Evolutionary conservation across 1,140 invertebrate genomes (phyloP), one percentile per base, ranked within the genome.

Genomic region (Cydia fagiglandana): DNA sequence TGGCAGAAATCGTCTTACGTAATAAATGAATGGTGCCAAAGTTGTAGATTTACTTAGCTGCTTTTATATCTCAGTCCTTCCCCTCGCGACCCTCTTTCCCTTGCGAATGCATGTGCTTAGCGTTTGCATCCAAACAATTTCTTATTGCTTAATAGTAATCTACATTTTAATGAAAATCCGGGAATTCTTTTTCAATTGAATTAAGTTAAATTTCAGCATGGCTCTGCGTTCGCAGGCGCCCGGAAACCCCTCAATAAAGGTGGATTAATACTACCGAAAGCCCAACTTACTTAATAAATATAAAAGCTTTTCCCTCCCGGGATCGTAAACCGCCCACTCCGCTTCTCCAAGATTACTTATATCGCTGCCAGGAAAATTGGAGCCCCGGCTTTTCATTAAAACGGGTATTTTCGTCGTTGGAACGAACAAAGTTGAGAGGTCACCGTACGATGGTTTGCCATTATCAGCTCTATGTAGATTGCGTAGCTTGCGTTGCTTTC

Each of bases 201-300:
- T 70, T 70, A 38, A 45, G 3, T 34, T 34, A 45, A 70, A 70
- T 66, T 70, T 70, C 66, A 20, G 34, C 15, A 76, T 75, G 50
- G 70, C 80, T 76, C 73, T 76, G 50, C 75, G 74, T 15, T 61
- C 20, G 78, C 84, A 84, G 85, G 84, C 84, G 83, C 84, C 86
- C 84, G 84, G 85, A 78, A 80, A 82, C 84, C 86, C 86, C 85
- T 87, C 85, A 79, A 88, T 90, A 90, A 90, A 91, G 89, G 89
- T 91, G 89, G 89, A 91, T 91, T 92, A 92, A 92, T 92, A 88
- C 85, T 83, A 84, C 90, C 91, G 81, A 92, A 91, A 92, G 91
- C 91, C 90, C 90, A 92, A 92, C 90, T 92, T 92, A 91, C 87
- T 91, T 92, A 92, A 92, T 92, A 92, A 92, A 92, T 92, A 92